Evolutionary conservation across 2,888 invertebrate species (phyloP).

Genomic region (Ophioninae sp.): DNA sequence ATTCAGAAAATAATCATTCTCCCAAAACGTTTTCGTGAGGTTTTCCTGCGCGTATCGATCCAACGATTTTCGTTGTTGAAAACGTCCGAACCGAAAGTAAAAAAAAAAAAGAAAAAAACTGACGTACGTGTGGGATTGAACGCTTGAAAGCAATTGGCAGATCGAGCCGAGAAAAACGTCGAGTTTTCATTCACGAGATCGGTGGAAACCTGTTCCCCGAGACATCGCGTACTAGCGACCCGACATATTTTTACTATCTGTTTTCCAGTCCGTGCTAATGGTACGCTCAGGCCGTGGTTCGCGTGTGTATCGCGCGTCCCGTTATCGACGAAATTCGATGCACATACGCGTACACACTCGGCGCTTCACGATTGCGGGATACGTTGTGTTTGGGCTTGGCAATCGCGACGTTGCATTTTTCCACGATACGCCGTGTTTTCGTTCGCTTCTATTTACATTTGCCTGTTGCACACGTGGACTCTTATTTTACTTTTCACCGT

Average conservation of each 20-base stretch:
- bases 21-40: conserved; percentile 8
- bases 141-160: conserved; percentile 17
- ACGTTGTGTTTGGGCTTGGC: background rate
- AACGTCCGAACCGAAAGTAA: background rate
- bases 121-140: conserved; percentile 32
- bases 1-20: background rate
- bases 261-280: background rate
- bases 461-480: conserved; percentile 64
- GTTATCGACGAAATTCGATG: conserved; percentile 43
- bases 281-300: background rate
- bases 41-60: background rate
- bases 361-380: background rate
- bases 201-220: conserved; percentile 33
- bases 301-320: background rate
- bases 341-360: background rate
- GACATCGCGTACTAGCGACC: background rate
- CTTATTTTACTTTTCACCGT: conserved; percentile 17
- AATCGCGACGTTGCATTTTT: conserved; percentile 29
- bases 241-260: background rate
- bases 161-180: conserved; percentile 26
- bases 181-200: conserved; percentile 53
- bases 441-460: conserved; percentile 54
- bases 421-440: conserved; percentile 27
- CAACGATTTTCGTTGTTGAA: conserved; percentile 10
- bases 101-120: conserved; percentile 15